A percentile compares a stretch with the other conserved stretches of the same genome.
Evolutionary conservation across 2,797 vertebrate genomes (phyloP).

Genomic region (Ptychobarbus kaznakovi): DNA sequence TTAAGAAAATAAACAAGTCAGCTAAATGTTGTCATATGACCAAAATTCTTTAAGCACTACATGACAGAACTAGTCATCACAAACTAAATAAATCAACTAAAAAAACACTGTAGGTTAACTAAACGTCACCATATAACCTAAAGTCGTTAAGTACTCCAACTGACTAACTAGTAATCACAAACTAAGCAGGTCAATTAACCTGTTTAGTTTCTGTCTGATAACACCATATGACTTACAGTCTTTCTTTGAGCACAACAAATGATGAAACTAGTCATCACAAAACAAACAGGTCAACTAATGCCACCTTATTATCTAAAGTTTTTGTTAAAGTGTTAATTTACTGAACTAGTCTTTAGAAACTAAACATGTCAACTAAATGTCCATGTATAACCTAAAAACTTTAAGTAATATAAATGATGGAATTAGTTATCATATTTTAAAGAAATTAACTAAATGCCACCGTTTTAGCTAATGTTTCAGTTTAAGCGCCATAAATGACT

Average conservation of each 20-base stretch:
- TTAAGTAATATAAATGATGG: not conserved
- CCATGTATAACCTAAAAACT: not conserved
- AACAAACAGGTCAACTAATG: not conserved
- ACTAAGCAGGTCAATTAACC: not conserved
- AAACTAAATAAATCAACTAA: not conserved
- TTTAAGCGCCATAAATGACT: not conserved
- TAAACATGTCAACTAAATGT: not conserved
- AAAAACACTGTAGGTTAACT: not conserved
- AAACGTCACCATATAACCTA: not conserved
- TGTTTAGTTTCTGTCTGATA: too few species aligned
- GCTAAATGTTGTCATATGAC: not conserved
- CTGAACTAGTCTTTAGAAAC: not conserved
- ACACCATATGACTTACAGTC: not conserved
- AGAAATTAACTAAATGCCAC: not conserved
- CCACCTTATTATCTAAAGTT: not conserved
- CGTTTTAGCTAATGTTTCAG: too few species aligned
- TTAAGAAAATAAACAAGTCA: not conserved
- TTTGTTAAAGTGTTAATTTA: not conserved
- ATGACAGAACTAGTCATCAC: not conserved
- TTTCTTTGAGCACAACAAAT: not conserved
- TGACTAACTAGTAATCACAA: not conserved
- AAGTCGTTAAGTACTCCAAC: too few species aligned
- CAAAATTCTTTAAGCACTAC: too few species aligned
- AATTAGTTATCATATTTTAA: not conserved
- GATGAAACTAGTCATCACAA: not conserved